Evolutionary conservation across 2,888 invertebrate genomes (phyloP).

Genomic region (Drosophila eohydei): DNA sequence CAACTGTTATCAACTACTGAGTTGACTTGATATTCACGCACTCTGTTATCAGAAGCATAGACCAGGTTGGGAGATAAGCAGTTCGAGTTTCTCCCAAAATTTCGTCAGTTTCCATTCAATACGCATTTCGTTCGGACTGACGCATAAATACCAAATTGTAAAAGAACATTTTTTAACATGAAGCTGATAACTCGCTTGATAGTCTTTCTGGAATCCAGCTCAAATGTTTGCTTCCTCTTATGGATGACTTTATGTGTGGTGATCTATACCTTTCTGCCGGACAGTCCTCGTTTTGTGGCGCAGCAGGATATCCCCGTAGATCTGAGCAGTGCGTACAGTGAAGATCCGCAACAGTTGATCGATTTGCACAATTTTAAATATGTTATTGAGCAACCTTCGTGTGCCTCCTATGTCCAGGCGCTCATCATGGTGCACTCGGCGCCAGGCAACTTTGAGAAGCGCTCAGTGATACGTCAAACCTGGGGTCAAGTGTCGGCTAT

Average conservation of each 20-base stretch:
- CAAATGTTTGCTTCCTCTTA: neutral
- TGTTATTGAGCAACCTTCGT: conserved; percentile 23
- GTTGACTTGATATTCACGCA: neutral
- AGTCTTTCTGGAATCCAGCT: neutral
- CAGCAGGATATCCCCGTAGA: neutral
- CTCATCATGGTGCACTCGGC: conserved; percentile 45
- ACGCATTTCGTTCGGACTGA: neutral
- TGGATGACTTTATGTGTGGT: conserved; percentile 19
- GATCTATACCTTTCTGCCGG: conserved; percentile 16
- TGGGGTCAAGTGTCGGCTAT: conserved; percentile 32
- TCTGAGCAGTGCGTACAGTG: conserved; percentile 4
- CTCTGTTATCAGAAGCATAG: neutral
- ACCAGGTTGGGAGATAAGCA: neutral
- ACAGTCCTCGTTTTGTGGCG: neutral
- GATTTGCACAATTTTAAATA: conserved; percentile 37
- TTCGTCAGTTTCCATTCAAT: neutral
- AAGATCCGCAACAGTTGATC: conserved; percentile 36
- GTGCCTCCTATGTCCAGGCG: conserved; percentile 10
- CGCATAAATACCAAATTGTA: neutral
- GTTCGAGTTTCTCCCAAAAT: neutral
- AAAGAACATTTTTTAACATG: neutral
- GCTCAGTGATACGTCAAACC: conserved; percentile 39
- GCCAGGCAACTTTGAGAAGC: conserved; percentile 36
- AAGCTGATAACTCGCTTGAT: neutral
- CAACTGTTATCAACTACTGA: neutral